Conservation (phyloP, 2,113 vertebrate genomes). For the Spilogale gracilis region DNA sequence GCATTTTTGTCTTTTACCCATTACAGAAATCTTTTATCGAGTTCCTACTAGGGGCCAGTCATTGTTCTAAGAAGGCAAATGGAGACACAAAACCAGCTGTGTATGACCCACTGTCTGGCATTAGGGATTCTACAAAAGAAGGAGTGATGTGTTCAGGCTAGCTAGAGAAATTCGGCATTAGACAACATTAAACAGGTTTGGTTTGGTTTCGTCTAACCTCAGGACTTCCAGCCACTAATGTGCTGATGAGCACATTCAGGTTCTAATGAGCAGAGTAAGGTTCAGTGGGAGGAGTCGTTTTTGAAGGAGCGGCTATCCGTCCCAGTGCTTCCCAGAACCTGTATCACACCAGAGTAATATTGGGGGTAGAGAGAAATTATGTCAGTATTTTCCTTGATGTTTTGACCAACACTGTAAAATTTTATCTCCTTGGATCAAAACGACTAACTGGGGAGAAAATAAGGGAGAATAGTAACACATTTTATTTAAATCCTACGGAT, state of each 20-base stretch:
- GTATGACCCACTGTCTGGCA: background rate
- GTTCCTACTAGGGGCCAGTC: background rate
- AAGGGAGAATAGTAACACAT: background rate
- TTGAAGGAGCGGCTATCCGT: background rate
- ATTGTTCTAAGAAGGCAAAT: background rate
- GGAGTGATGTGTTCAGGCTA: background rate
- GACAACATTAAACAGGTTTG: background rate
- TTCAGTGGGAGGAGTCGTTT: background rate
- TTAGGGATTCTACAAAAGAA: background rate
- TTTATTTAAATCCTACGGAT: background rate
- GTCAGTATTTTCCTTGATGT: conserved; percentile 17
- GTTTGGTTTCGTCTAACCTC: background rate
- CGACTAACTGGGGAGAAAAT: background rate
- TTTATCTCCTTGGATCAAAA: conserved; percentile 44
- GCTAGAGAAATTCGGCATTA: background rate
- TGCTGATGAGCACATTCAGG: background rate
- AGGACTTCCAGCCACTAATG: background rate
- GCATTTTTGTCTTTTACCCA: background rate
- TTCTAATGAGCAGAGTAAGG: background rate
- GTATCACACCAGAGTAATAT: background rate
- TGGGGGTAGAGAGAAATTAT: background rate
- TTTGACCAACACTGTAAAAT: background rate
- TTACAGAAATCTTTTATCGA: background rate
- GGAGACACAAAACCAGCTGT: background rate
- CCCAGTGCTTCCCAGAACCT: background rate